Evolutionary conservation across 2,888 invertebrate genomes (phyloP).

Genomic region (Drosophila aldrichi): DNA sequence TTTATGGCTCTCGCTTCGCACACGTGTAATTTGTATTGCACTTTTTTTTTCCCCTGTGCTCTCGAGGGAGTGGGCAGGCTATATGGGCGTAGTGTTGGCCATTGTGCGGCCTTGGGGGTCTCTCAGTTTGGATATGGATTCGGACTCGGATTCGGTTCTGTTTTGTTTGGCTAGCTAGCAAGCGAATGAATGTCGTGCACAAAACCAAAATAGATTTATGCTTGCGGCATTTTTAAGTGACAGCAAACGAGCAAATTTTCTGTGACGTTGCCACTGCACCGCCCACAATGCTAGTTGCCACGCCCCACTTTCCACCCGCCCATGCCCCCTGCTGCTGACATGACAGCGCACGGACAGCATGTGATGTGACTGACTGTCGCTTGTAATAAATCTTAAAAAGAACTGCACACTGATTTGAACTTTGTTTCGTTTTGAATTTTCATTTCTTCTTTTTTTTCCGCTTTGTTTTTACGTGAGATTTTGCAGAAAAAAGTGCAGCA

Average conservation of each 20-base stretch:
- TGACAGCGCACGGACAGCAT: slow-evolving; percentile 67
- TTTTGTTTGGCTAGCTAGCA: slow-evolving; percentile 29
- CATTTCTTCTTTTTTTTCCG: slow-evolving; percentile 4
- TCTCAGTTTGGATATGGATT: slow-evolving; percentile 36
- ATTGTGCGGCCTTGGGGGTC: slow-evolving; percentile 31
- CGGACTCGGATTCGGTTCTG: slow-evolving; percentile 41
- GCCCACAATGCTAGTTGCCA: slow-evolving; percentile 10
- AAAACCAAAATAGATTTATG: slow-evolving; percentile 79
- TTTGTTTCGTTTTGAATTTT: slow-evolving; percentile 16
- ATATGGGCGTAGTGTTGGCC: no score
- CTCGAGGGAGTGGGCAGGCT: slow-evolving; percentile 1
- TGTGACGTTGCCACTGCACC: slow-evolving; percentile 39
- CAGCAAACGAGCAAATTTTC: slow-evolving; percentile 71
- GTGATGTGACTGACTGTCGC: slow-evolving; percentile 74
- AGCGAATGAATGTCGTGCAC: slow-evolving; percentile 53
- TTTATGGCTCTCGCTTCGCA: slow-evolving; percentile 40
- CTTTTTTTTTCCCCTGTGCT: slow-evolving; percentile 20
- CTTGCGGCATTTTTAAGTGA: slow-evolving; percentile 78
- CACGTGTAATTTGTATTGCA: slow-evolving; percentile 69
- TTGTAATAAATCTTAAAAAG: slow-evolving; percentile 76
- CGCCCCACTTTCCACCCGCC: slow-evolving; percentile 16
- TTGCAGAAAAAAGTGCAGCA: slow-evolving; percentile 35
- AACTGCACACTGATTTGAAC: slow-evolving; percentile 67
- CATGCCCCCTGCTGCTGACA: slow-evolving; percentile 41
- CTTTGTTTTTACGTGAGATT: slow-evolving; percentile 15